These are phyloP conservation scores for Scortum barcoo DNA, from an alignment of 2,113 vertebrate genomes.

Conservation along the genomic window DNA sequence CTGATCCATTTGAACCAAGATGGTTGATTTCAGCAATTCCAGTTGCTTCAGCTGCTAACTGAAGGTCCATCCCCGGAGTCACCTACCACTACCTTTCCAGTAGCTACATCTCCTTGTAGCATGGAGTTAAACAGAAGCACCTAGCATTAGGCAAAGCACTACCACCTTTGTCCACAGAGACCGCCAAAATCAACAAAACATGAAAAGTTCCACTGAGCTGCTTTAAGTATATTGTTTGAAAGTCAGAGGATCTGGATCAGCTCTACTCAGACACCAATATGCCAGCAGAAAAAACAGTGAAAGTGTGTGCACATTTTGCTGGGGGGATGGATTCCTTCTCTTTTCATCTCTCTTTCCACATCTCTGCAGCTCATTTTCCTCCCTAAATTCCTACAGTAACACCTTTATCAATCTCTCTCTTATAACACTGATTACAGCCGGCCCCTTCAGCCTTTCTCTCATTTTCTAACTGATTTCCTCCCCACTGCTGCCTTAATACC, in stretches of 20 bases:
- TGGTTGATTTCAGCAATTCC: too few species aligned
- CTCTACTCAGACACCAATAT: not conserved
- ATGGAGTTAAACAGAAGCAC: too few species aligned
- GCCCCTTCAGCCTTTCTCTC: conserved; percentile 8
- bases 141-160: too few species aligned
- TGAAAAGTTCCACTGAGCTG: too few species aligned
- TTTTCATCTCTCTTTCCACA: not conserved
- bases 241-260: not conserved
- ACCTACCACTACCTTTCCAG: too few species aligned
- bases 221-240: not conserved
- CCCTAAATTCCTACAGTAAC: not conserved
- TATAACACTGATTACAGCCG: not conserved
- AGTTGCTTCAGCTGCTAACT: too few species aligned
- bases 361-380: not conserved
- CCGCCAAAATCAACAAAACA: too few species aligned
- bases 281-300: not conserved
- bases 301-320: not conserved
- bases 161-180: too few species aligned
- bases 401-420: not conserved
- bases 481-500: not conserved
- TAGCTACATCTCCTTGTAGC: too few species aligned
- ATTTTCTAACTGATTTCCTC: conserved; percentile 22
- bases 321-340: not conserved
- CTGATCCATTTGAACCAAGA: too few species aligned
- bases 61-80: too few species aligned